These are phyloP conservation scores for Dasyurus viverrinus DNA, from an alignment of 2,113 vertebrate genomes.

Conservation along the genomic window DNA sequence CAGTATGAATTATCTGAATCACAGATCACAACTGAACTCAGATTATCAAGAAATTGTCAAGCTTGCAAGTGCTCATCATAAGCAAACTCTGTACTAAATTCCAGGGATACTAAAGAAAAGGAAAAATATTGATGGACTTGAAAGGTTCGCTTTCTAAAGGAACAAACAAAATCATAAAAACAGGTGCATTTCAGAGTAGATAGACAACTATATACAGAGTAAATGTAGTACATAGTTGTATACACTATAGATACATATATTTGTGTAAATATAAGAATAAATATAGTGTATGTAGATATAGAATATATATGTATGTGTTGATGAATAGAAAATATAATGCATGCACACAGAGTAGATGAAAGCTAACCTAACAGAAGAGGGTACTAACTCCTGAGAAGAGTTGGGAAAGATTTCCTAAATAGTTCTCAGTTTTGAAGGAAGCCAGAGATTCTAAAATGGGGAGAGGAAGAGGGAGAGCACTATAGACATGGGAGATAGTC, in stretches of 20 bases:
- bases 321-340: background rate
- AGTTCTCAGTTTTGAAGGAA: background rate
- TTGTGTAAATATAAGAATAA: background rate
- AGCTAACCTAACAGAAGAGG: background rate
- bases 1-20: background rate
- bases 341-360: background rate
- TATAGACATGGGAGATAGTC: background rate
- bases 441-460: background rate
- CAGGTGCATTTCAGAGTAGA: background rate
- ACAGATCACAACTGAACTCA: background rate
- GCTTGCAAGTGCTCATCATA: background rate
- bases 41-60: background rate
- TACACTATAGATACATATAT: too few species aligned
- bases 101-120: background rate
- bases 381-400: background rate
- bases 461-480: background rate
- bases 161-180: background rate
- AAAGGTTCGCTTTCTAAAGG: too few species aligned
- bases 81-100: background rate
- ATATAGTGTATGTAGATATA: background rate
- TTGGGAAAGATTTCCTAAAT: background rate
- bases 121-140: too few species aligned
- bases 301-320: background rate
- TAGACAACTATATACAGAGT: background rate
- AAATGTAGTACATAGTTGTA: too few species aligned